These are phyloP conservation scores for Pandemis heparana DNA, from an alignment of 2,888 invertebrate species.

Conservation along the genomic window DNA sequence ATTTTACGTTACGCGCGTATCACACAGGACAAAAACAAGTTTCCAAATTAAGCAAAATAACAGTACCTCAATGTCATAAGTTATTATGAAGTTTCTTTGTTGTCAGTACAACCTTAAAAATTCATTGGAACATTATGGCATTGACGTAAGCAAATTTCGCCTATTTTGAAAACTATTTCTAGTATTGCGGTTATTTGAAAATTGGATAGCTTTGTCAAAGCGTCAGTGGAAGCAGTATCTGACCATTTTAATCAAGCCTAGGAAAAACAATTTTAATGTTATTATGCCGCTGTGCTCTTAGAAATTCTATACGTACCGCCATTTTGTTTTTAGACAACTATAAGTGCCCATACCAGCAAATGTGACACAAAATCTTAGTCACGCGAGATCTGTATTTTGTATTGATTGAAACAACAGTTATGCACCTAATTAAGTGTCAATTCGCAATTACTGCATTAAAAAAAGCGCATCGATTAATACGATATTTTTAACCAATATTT, in stretches of 20 bases:
- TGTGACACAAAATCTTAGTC: conserved; percentile 20
- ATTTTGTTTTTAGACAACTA: conserved; percentile 18
- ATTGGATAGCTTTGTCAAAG: conserved; percentile 41
- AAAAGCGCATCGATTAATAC: background rate
- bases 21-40: background rate
- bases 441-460: background rate
- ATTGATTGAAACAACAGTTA: background rate
- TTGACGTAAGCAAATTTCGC: background rate
- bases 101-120: background rate
- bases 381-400: background rate
- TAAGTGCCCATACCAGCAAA: conserved; percentile 9
- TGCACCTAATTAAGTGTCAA: background rate
- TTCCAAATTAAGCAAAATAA: background rate
- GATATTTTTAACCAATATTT: no score
- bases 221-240: conserved; percentile 63
- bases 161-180: background rate
- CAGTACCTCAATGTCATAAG: background rate
- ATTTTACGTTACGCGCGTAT: background rate
- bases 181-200: background rate
- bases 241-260: conserved; percentile 61
- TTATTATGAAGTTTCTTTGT: background rate
- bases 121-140: background rate
- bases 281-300: conserved; percentile 65
- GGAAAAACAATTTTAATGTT: conserved; percentile 65
- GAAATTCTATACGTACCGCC: conserved; percentile 43